Percentiles rank a stretch among this genome's conserved stretches.
Conservation (phyloP, 2,888 invertebrate genomes). For the Augochlorella aurata region DNA sequence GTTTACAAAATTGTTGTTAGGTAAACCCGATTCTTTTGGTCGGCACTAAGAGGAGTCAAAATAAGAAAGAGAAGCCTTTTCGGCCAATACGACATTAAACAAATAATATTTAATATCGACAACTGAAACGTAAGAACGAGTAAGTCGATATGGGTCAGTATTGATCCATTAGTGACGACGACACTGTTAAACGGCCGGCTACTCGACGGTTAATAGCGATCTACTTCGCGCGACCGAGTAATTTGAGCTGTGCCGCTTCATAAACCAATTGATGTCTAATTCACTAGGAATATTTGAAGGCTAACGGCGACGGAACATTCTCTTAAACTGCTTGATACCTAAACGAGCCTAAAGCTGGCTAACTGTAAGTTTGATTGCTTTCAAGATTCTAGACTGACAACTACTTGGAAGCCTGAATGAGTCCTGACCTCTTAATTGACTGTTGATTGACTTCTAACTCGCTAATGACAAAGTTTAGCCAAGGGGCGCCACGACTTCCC, state of each 20-base stretch:
- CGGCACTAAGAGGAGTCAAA: no score
- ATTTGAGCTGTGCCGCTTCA: no score
- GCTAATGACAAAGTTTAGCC: constrained; percentile 11
- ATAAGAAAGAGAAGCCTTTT: no score
- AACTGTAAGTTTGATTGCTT: constrained; percentile 5
- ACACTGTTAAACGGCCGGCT: not conserved
- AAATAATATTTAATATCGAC: not conserved
- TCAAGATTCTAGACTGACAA: constrained; percentile 14
- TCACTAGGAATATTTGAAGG: not conserved
- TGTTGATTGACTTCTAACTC: constrained; percentile 15
- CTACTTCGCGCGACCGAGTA: not conserved
- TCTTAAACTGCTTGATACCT: not conserved
- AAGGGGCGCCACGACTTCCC: not conserved
- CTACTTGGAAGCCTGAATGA: constrained; percentile 1
- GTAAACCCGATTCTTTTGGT: no score
- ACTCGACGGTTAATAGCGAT: not conserved
- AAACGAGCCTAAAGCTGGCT: not conserved
- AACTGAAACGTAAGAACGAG: not conserved
- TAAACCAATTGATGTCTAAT: not conserved
- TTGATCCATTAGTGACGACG: not conserved
- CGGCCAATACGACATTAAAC: no score
- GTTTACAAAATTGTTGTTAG: no score
- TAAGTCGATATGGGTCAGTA: not conserved
- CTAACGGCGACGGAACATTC: not conserved
- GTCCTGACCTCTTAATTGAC: constrained; percentile 10